Evolutionary conservation across 30 jellyfish, hydroid and myxozoan species (phyloP), one percentile per base, ranked within the genome.

Genomic region (Cassiopea andromeda): DNA sequence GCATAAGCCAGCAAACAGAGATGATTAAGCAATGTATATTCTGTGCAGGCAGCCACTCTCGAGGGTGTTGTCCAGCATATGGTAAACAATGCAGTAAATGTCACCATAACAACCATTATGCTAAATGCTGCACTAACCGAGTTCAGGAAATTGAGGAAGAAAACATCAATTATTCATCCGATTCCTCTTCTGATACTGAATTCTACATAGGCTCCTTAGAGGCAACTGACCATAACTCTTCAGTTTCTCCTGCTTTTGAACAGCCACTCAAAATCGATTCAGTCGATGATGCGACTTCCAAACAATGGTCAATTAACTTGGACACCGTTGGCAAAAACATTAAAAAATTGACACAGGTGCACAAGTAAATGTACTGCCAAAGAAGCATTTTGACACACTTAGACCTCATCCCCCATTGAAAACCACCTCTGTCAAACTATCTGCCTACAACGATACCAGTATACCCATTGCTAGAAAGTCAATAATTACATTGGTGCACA

Each of bases 31-130:
- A 69, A 1, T 88, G 95, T 48, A 78, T 81, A 75, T 89, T 89
- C 60, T 89, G 97, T 71, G 93, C 90, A 75, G 97, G 97, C 84
- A 81, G 89, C 45, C 93, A 78, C 69, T 16, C 92, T 7, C 92
- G 92, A 12, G 94, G 94, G 59, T 81, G 47, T 46, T 80, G 91
- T 70, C 91, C 91, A 46, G 91, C 84, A 58, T 70, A 83, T 83
- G 87, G 87, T 8, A 13, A 84, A 73, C 27, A 70, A 48, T 84
- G 92, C 87, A 84, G 57, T 50, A 15, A 48, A 12, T 84, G 88
- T 50, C 76, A 70, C 78, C 77, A 72, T n/a, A 68, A 9, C 43
- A 83, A 83, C 68, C 91, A 83, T 46, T 83, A 48, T 70, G 84
- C 83, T 1, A 66, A 68, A 83, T 83, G 91, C 43, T 83, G 91